phyloP scores from a whole-genome alignment of 2,888 invertebrate species.

The Scaptomyza tumidula region DNA sequence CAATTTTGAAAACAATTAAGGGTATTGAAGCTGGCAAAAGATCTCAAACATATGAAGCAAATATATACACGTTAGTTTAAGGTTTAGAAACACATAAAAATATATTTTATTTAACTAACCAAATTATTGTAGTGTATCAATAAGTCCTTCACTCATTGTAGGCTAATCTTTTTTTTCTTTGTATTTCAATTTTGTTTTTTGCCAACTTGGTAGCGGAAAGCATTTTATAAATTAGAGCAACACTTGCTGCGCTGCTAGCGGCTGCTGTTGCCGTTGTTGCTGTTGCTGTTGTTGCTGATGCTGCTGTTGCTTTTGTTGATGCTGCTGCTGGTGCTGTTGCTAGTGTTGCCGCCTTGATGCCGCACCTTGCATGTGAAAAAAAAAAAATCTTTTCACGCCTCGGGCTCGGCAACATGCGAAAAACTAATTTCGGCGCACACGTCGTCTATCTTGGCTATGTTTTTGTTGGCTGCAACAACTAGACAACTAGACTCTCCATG shows the following conservation, averaged over 20 bases:
- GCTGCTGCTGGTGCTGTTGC: conserved; percentile 30
- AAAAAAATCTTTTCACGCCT: conserved; percentile 79
- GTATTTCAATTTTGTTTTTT: conserved; percentile 7
- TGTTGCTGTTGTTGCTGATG: conserved; percentile 14
- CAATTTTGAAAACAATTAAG: too few relatives aligned
- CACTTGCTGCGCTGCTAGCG: conserved; percentile 67
- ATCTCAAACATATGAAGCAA: too few relatives aligned
- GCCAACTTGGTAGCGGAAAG: conserved; percentile 70
- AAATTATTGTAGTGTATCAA: conserved; percentile 29
- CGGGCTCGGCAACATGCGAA: conserved; percentile 71
- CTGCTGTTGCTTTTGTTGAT: conserved; percentile 1
- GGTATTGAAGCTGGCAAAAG: too few relatives aligned
- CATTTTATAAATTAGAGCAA: conserved; percentile 79
- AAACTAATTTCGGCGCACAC: conserved; percentile 79
- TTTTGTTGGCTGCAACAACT: conserved; percentile 12
- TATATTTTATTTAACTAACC: too few relatives aligned
- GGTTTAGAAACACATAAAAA: too few relatives aligned
- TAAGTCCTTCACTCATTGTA: conserved; percentile 20
- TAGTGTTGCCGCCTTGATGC: conserved; percentile 41
- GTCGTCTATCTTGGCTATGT: conserved; percentile 64
- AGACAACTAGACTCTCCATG: conserved; percentile 31
- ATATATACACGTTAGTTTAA: too few relatives aligned
- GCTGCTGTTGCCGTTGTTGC: conserved; percentile 16
- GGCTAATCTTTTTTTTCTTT: conserved; percentile 7
- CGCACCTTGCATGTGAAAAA: conserved; percentile 79